Base-by-base conservation (phyloP, 2,113 vertebrate genomes). In the Otocyon megalotis region DNA sequence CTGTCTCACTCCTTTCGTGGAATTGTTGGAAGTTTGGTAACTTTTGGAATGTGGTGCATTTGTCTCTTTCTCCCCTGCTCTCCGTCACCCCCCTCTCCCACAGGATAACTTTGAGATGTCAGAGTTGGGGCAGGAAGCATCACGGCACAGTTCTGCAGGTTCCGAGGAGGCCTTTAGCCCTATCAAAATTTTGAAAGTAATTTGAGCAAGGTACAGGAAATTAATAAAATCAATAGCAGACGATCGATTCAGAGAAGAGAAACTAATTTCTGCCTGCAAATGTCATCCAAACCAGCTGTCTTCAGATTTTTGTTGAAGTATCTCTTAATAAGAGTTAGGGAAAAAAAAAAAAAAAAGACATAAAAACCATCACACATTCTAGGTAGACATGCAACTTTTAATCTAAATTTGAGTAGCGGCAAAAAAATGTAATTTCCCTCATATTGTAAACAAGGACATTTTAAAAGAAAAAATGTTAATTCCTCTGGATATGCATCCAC, bases 391-490 rank as follows among this genome's bases (percentile, higher is more conserved):
- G 53, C 28, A 10, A 50, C 43, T 92, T 93, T 76, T 63, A 30
- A 60, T 72, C n/a, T n/a, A 85, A 37, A 74, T 84, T 92, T 88
- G 86, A 94, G n/a, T 32, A 24, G 28, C 37, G 13, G 6, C 17
- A 72, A 77, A 77, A n/a, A 92, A 72, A 54, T 30, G 2, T 56
- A 76, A 74, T 81, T 80, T 74, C 14, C 62, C 8, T 96, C 37
- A 54, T 94, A 71, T 8, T 80, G 4, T 88, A 67, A 92, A 85
- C 56, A 93, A 88, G 2, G 7, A 26, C 5, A n/a, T 85, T 88
- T 92, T 62, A 62, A 89, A 80, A 81, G n/a, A 62, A 93, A 96
- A 96, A 74, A 26, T 72, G 84, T 63, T 71, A 50, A 20, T 88
- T 88, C 8, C 5, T 16, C 16, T 62, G 60, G 76, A 92, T 63